phyloP scores from a whole-genome alignment of 2,113 vertebrate genomes.

The Vireo altiloquus region DNA sequence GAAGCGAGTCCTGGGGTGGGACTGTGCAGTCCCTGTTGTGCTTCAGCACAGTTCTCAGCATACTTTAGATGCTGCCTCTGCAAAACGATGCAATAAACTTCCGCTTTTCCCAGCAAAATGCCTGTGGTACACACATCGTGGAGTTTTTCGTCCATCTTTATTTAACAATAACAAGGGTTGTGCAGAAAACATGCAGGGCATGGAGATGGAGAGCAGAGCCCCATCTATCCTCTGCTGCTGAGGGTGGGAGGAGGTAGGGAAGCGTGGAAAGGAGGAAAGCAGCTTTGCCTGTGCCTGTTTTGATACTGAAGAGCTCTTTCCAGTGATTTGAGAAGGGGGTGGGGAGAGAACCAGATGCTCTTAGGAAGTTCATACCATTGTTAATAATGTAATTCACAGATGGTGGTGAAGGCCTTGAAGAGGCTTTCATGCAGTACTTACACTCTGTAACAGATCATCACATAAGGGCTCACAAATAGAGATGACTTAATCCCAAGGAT shows the following conservation, averaged over 20 bases:
- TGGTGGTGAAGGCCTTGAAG: conserved; percentile 51
- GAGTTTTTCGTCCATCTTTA: not conserved
- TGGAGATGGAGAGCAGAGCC: not conserved
- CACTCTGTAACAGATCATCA: conserved; percentile 28
- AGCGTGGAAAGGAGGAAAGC: not conserved
- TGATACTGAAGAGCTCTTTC: not conserved
- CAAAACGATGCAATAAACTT: not conserved
- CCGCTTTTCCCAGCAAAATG: not conserved
- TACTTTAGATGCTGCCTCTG: not conserved
- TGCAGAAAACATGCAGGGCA: not conserved
- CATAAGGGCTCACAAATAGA: conserved; percentile 36
- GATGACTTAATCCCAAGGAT: conserved; percentile 56
- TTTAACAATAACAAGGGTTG: not conserved
- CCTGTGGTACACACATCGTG: fast-evolving
- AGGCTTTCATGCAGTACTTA: conserved; percentile 58
- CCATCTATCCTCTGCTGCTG: not conserved
- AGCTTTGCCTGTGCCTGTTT: not conserved
- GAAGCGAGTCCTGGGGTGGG: not conserved
- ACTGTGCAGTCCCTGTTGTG: not conserved
- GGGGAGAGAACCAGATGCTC: conserved; percentile 60
- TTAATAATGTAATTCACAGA: conserved; percentile 61
- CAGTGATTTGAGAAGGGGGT: conserved; percentile 37
- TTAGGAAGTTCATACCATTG: conserved; percentile 55
- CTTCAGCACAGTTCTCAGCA: not conserved
- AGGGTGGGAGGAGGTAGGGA: not conserved